Evolutionary conservation across 2,797 vertebrate genomes (phyloP), one percentile per base, ranked within the genome.

Genomic region (Cryptoprocta ferox): DNA sequence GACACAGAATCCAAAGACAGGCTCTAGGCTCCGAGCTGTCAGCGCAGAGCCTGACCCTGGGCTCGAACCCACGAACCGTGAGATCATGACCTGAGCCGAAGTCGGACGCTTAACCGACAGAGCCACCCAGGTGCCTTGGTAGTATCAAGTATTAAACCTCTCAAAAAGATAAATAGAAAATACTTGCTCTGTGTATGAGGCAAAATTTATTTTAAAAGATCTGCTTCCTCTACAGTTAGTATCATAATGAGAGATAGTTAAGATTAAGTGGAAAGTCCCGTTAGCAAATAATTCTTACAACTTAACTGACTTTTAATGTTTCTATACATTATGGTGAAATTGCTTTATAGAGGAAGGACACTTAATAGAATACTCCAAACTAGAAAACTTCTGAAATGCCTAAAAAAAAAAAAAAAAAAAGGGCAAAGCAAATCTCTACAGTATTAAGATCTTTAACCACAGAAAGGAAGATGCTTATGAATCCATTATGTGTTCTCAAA

Each of bases 181-280:
- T 61, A 79, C 94, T 97, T 92, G 12, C 18, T 95, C 45, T 95
- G 30, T 66, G 13, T 73, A 84, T 94, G 73, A 93, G 70, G 12
- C 21, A 91, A 95, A 97, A 76, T 93, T 94, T 3, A 96, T 81
- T 94, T 94, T 37, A 76, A 96, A 96, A 95, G 45, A 35, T 89
- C 19, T 89, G 11, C 16, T 93, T 95, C 42, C 39, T 85, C 26
- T 81, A 76, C 0, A 91, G 0, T 89, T 86, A 91, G 42, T 78
- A 96, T 89, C 8, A 63, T 87, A 89, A 92, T 85, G 37, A 95
- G 35, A 80, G 75, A 78, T 5, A 76, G 15, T 88, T 94, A 91
- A 95, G 94, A 82, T 53, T 87, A 90, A 95, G 96, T 79, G 82
- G 8, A 18, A 97, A 95, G 78, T 86, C 30, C n/a, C 13, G 89